Conservation (phyloP, 2,113 vertebrate genomes). For the Nothocercus nigrocapillus region DNA sequence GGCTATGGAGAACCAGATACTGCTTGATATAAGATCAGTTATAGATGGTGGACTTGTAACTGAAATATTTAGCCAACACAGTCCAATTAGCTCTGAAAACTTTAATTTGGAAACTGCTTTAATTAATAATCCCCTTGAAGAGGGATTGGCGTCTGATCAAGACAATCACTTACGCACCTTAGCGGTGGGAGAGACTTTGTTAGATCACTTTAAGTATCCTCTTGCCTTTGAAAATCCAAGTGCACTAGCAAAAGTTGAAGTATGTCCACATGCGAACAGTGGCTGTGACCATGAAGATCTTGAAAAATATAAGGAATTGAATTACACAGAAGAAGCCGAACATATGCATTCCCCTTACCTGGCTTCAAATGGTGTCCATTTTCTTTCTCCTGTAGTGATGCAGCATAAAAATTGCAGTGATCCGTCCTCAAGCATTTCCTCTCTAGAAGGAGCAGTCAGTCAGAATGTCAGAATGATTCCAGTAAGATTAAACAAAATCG, state of each 20-base stretch:
- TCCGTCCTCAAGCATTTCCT: background rate
- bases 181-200: background rate
- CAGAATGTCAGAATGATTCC: constrained; percentile 51
- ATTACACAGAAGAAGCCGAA: constrained; percentile 5
- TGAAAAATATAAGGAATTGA: constrained; percentile 9
- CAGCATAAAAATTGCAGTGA: background rate
- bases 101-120: background rate
- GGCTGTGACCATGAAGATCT: background rate
- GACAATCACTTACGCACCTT: constrained; percentile 29
- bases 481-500: constrained; percentile 55
- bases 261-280: background rate
- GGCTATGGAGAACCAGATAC: constrained; percentile 18
- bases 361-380: constrained; percentile 4
- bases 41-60: constrained; percentile 24
- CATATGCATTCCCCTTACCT: background rate
- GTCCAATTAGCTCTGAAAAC: background rate
- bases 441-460: background rate
- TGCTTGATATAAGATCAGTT: background rate
- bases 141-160: background rate
- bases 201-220: constrained; percentile 7
- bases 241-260: background rate
- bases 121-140: background rate
- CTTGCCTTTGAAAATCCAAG: background rate
- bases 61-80: constrained; percentile 17
- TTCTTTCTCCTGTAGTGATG: constrained; percentile 45